Percentiles rank a stretch among this genome's conserved stretches.
These are phyloP conservation scores for Cetonia aurata DNA, from an alignment of 2,888 invertebrate species.

Conservation along the genomic window DNA sequence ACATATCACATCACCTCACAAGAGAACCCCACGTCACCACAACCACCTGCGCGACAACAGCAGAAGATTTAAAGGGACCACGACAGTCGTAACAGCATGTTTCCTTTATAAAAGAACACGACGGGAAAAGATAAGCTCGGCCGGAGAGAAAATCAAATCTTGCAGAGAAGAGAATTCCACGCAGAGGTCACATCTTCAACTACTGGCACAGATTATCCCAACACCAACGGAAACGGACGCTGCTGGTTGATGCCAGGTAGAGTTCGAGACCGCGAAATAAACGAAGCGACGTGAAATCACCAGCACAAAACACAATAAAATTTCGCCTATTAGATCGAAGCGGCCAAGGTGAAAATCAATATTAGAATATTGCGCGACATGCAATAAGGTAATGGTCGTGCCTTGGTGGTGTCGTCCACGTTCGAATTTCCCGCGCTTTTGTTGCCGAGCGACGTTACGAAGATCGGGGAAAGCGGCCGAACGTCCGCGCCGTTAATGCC, in stretches of 20 bases:
- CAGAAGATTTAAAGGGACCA: conserved; percentile 5
- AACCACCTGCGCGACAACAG: neutral
- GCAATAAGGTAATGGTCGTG: neutral
- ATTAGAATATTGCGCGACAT: conserved; percentile 20
- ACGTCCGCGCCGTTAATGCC: neutral
- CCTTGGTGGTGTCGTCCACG: neutral
- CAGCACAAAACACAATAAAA: conserved; percentile 29
- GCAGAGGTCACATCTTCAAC: conserved; percentile 12
- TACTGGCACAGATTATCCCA: conserved; percentile 37
- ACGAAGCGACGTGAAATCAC: neutral
- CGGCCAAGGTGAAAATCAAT: conserved; percentile 35
- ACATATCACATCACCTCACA: conserved; percentile 54
- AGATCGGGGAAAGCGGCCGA: neutral
- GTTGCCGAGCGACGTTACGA: neutral
- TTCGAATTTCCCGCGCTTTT: conserved; percentile 27
- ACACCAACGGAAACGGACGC: conserved; percentile 61
- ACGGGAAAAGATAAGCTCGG: too few species aligned
- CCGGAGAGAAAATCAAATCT: neutral
- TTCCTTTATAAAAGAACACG: too few species aligned
- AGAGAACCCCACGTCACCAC: neutral
- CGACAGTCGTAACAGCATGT: neutral
- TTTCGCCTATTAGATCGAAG: conserved; percentile 31
- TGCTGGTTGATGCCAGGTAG: too few species aligned
- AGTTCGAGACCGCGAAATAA: conserved; percentile 13
- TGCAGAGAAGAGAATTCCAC: neutral